Percentiles rank a stretch among this genome's conserved stretches.
These are phyloP conservation scores for Pipistrellus nathusii DNA, from an alignment of 2,797 vertebrate genomes.

Conservation along the genomic window DNA sequence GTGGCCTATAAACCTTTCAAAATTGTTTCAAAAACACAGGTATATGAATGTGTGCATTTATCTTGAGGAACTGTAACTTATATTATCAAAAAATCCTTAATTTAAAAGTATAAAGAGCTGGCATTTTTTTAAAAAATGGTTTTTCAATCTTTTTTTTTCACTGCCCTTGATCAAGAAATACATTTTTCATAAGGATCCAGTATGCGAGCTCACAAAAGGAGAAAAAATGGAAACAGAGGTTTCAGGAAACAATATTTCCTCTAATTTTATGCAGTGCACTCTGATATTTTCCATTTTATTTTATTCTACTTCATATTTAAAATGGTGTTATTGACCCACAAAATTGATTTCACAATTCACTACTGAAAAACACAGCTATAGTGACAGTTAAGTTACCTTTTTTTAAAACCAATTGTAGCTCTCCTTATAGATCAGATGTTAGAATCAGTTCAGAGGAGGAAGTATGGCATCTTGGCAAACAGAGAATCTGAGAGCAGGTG, in stretches of 20 bases:
- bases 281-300: not conserved
- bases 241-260: constrained; percentile 26
- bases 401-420: not conserved
- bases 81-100: not conserved
- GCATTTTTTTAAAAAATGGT: not conserved
- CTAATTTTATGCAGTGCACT: not conserved
- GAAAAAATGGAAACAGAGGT: not conserved
- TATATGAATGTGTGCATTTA: not conserved
- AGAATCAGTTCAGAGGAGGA: not conserved
- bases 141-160: not conserved
- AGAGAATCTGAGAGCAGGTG: not conserved
- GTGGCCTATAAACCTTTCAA: not conserved
- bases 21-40: not conserved
- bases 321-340: not conserved
- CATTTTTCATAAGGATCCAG: not conserved
- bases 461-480: not conserved
- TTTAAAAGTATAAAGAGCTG: not conserved
- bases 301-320: constrained; percentile 22
- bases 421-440: not conserved
- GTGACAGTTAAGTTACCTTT: not conserved
- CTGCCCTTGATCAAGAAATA: not conserved
- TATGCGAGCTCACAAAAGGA: not conserved
- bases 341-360: constrained; percentile 25
- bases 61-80: not conserved
- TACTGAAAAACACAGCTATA: not conserved